These are phyloP conservation scores for Chlamydotis undulata DNA, from an alignment of 2,113 vertebrate species.

Conservation along the genomic window DNA sequence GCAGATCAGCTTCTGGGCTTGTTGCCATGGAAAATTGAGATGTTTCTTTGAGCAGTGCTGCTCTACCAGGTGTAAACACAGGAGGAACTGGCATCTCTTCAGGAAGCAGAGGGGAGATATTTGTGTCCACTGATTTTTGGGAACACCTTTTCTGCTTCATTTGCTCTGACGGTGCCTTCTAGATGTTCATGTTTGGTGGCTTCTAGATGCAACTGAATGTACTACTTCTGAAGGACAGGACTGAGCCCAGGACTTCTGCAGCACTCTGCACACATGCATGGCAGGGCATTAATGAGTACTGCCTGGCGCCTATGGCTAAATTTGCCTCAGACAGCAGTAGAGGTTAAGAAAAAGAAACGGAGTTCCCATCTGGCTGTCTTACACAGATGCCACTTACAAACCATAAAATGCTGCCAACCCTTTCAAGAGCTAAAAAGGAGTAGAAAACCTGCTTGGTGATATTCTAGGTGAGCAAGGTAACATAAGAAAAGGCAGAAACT, in stretches of 20 bases:
- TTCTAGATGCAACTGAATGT: background rate
- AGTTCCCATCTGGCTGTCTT: background rate
- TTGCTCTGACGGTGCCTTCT: slow-evolving; percentile 22
- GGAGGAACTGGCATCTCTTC: slow-evolving; percentile 61
- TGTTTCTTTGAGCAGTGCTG: slow-evolving; percentile 30
- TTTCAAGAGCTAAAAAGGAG: background rate
- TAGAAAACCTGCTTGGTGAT: background rate
- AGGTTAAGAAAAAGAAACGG: background rate
- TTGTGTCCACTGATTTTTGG: slow-evolving; percentile 42
- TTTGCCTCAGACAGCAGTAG: background rate
- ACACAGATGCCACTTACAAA: background rate
- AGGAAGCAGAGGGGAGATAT: slow-evolving; percentile 36
- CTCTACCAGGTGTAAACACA: slow-evolving; percentile 59
- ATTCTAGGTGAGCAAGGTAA: background rate
- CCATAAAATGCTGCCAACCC: background rate
- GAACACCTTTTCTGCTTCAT: slow-evolving; percentile 53
- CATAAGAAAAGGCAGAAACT: background rate
- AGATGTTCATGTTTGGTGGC: background rate
- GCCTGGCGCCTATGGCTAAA: background rate
- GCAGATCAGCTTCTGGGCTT: slow-evolving; percentile 54
- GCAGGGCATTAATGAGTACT: background rate
- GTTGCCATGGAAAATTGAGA: slow-evolving; percentile 59
- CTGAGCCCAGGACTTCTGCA: background rate
- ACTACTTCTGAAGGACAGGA: background rate
- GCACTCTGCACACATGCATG: background rate